These are phyloP conservation scores for Trachurus trachurus DNA, from an alignment of 2,797 vertebrate genomes.

Conservation along the genomic window DNA sequence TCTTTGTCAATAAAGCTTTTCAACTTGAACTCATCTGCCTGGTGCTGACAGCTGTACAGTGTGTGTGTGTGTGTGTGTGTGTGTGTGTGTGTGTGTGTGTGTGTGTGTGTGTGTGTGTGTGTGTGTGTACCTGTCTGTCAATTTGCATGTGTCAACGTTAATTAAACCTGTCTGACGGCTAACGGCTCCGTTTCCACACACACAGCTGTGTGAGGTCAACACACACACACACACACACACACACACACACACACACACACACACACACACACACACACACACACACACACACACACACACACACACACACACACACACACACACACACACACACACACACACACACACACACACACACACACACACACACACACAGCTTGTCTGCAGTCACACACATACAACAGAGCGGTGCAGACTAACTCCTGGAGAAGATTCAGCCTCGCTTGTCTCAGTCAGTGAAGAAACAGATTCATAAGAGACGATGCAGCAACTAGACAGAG, in stretches of 20 bases:
- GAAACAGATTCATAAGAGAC: background rate
- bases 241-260: too few relatives aligned
- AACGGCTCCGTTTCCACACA: background rate
- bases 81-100: background rate
- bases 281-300: too few relatives aligned
- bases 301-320: background rate
- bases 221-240: background rate
- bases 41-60: background rate
- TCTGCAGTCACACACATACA: too few relatives aligned
- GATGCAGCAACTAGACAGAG: background rate
- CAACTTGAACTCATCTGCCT: constrained; percentile 3
- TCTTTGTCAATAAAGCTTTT: constrained; percentile 28
- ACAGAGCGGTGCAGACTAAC: too few relatives aligned
- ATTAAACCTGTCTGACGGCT: constrained; percentile 59
- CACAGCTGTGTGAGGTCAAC: background rate
- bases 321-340: background rate
- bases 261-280: too few relatives aligned
- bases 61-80: constrained; percentile 8
- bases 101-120: too few relatives aligned
- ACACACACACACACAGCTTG: too few relatives aligned
- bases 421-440: background rate
- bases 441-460: background rate
- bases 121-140: background rate
- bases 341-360: background rate
- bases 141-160: constrained; percentile 4